Percentiles rank a stretch among this genome's conserved stretches.
Evolutionary conservation across 2,888 invertebrate genomes (phyloP).

Genomic region (Macrosoma leucophasiata): DNA sequence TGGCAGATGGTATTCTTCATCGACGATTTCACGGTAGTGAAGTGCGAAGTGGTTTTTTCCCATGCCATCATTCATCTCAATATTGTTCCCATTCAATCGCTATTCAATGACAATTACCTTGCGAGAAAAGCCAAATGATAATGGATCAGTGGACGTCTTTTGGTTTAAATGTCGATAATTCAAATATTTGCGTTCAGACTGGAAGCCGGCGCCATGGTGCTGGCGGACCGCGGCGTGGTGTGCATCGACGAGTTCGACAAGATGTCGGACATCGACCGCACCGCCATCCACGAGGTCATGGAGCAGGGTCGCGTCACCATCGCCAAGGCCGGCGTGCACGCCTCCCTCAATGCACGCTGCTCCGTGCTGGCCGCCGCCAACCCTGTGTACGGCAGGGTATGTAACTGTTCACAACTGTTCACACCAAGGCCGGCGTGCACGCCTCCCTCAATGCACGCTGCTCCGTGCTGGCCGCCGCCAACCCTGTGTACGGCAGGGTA

Average conservation of each 20-base stretch:
- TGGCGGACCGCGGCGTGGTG: conserved; percentile 98
- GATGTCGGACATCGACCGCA: conserved; percentile 99
- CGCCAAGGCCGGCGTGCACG: conserved; percentile 99
- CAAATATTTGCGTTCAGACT: conserved; percentile 77
- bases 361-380: conserved; percentile 99
- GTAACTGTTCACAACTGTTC: conserved; percentile 62
- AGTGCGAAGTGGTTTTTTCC: too few relatives aligned
- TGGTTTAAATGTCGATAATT: too few relatives aligned
- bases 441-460: conserved; percentile 99
- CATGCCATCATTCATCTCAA: too few relatives aligned
- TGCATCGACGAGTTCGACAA: conserved; percentile 99
- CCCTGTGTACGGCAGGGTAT: conserved; percentile 96
- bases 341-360: conserved; percentile 97
- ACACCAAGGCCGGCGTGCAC: conserved; percentile 98
- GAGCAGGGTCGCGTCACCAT: conserved; percentile 98
- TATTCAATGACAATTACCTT: too few relatives aligned
- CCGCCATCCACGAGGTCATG: conserved; percentile 99
- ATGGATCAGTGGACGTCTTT: too few relatives aligned
- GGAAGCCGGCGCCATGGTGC: conserved; percentile 99
- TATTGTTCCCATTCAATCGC: too few relatives aligned
- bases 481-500: conserved; percentile 97
- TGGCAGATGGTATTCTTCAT: too few relatives aligned
- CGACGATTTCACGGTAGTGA: too few relatives aligned
- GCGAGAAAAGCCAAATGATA: too few relatives aligned
- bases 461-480: conserved; percentile 98